A percentile compares a stretch with the other conserved stretches of the same genome.
phyloP scores from a whole-genome alignment of 2,113 vertebrate genomes.

The Speoplatyrhinus poulsoni region DNA sequence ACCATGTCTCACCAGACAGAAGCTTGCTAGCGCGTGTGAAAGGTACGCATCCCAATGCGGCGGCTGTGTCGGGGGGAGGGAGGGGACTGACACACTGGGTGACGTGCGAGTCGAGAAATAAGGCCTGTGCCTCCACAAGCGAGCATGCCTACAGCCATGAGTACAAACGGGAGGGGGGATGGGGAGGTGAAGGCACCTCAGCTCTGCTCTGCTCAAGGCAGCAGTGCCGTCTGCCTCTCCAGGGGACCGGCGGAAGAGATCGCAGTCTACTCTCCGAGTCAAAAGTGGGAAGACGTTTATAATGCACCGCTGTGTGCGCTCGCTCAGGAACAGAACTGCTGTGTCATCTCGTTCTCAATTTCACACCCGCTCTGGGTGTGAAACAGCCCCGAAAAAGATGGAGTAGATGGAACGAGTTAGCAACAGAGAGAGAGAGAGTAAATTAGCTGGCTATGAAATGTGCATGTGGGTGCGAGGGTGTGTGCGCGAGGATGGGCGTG shows the following conservation, averaged over 20 bases:
- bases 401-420: not conserved
- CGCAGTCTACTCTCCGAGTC: slow-evolving; percentile 25
- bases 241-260: slow-evolving; percentile 36
- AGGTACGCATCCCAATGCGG: not conserved
- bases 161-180: slow-evolving; percentile 7
- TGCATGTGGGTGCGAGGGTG: not conserved
- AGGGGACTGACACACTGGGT: slow-evolving; percentile 26
- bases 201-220: no score
- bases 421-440: not conserved
- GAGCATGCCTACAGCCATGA: slow-evolving; percentile 30
- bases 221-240: slow-evolving; percentile 15
- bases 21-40: slow-evolving; percentile 7
- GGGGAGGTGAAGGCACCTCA: not conserved
- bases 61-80: not conserved
- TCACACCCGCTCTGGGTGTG: slow-evolving; percentile 33
- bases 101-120: slow-evolving; percentile 17
- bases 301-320: slow-evolving; percentile 35
- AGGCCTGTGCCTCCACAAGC: slow-evolving; percentile 28
- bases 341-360: slow-evolving; percentile 55
- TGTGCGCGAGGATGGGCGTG: not conserved
- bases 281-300: slow-evolving; percentile 42
- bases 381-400: slow-evolving; percentile 27
- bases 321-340: slow-evolving; percentile 42
- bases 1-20: slow-evolving; percentile 15
- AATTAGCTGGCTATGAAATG: no score